phyloP scores from a whole-genome alignment of 2,888 invertebrate species.

The Sipha maydis region DNA sequence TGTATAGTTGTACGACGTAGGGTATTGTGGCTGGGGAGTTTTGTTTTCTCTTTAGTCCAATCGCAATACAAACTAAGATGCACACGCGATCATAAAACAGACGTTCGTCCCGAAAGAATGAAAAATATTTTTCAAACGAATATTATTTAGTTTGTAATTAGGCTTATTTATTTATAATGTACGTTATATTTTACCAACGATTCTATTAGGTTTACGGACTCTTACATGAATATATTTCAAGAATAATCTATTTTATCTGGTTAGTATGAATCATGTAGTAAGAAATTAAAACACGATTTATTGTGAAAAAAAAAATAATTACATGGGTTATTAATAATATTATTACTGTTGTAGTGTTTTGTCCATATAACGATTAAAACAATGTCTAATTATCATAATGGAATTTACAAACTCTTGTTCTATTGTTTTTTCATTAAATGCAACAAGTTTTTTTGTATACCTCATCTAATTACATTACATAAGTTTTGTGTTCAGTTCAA shows the following conservation, averaged over 20 bases:
- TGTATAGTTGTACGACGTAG: neutral
- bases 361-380: constrained; percentile 34
- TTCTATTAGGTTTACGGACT: neutral
- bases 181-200: no score
- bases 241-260: neutral
- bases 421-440: constrained; percentile 19
- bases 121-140: neutral
- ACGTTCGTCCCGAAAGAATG: neutral
- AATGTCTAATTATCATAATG: constrained; percentile 42
- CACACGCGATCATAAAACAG: no score
- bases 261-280: neutral
- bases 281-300: neutral
- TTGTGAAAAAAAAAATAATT: neutral
- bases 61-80: no score
- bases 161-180: no score
- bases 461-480: constrained; percentile 7
- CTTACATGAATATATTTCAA: neutral
- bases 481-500: neutral
- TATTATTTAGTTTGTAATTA: neutral
- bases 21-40: no score
- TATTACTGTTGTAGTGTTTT: constrained; percentile 24
- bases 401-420: constrained; percentile 20
- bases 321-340: constrained; percentile 13
- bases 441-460: constrained; percentile 21
- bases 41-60: neutral